Evolutionary conservation across 2,888 invertebrate species (phyloP), one percentile per base, ranked within the genome.

Genomic region (Eucriotettix oculatus): DNA sequence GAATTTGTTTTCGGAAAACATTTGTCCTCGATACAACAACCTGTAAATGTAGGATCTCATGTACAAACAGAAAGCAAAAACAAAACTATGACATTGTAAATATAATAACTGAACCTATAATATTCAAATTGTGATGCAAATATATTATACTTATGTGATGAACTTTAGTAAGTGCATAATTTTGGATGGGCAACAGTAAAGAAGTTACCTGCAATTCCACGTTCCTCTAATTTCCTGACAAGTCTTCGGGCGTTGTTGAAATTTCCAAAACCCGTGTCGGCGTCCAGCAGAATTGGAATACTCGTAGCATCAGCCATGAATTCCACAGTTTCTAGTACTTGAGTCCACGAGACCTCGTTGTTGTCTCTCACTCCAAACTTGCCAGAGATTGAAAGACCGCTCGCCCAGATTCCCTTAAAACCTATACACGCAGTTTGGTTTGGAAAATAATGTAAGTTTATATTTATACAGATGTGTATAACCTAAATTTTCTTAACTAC

Each of bases 281-380:
- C 75, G 66, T 75, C 75, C 16, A 75, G 66, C 41, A 75, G 66
- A 55, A 75, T 74, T 0, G 75, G 75, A 42, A 74, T 66, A n/a
- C 66, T 63, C 10, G 73, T 71, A 11, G 72, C 73, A 63, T 75
- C 74, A 43, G 73, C 70, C 75, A 75, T 75, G 64, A 71, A 75
- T 63, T 74, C 75, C 43, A 72, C 61, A 14, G 73, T 70, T 40
- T 74, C 75, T 11, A 74, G 67, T 7, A 75, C 73, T 66, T 75
- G 75, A 1, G 75, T 74, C 75, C 75, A 75, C 1, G 74, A 74
- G 0, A 74, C 74, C 65, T 75, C 75, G 61, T 75, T 75, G 65
- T 73, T 72, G 66, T 75, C 75, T 44, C 75, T 64, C 5, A 75
- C 72, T 1, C 74, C 73, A 57, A 74, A 62, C 66, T 73, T 72